These are phyloP conservation scores for Ammospiza maritima DNA, from an alignment of 2,797 vertebrate species.

Conservation along the genomic window DNA sequence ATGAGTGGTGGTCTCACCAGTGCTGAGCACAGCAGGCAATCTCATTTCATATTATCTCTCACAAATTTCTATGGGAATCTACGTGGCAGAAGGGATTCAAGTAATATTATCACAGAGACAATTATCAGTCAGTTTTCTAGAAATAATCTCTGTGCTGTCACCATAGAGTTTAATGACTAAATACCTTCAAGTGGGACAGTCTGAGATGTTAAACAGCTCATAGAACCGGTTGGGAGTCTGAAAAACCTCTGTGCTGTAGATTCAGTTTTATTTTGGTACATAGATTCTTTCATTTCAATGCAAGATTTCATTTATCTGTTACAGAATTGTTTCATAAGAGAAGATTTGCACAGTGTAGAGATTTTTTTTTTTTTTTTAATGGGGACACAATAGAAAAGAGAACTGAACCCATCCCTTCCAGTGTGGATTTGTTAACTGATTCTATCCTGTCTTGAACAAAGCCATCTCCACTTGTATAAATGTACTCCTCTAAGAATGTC, in stretches of 20 bases:
- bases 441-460: neutral
- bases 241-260: neutral
- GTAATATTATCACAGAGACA: neutral
- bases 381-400: neutral
- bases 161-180: neutral
- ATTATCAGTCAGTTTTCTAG: neutral
- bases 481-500: neutral
- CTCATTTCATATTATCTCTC: neutral
- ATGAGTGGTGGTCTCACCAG: neutral
- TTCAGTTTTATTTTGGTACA: neutral
- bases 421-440: neutral
- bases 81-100: neutral
- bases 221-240: neutral
- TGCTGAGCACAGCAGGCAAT: neutral
- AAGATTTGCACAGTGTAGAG: neutral
- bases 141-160: neutral
- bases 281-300: neutral
- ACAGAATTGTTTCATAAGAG: neutral
- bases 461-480: neutral
- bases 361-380: neutral
- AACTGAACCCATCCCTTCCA: neutral
- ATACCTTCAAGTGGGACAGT: neutral
- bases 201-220: neutral
- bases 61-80: neutral
- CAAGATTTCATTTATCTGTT: neutral